Evolutionary conservation across 1,140 invertebrate genomes (phyloP), one percentile per base, ranked within the genome.

Genomic region (Triops longicaudatus): DNA sequence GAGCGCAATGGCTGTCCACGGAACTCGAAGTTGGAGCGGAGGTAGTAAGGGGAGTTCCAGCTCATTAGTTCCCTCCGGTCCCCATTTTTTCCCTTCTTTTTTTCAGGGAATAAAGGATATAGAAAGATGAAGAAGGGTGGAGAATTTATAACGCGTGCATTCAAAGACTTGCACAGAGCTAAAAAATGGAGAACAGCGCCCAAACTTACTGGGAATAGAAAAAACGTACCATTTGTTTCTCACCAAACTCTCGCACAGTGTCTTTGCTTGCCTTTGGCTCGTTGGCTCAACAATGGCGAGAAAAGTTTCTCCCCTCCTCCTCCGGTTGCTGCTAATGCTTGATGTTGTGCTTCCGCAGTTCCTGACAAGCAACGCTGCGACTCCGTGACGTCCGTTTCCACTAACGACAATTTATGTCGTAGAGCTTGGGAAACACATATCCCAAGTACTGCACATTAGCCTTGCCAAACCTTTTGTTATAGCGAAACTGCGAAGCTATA

Each of bases 311-410:
- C 50, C 14, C 7, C 14, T n/a, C 17, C 14, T 17, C 22, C 22
- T 63, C 50, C 50, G 17, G 50, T 63, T 22, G 50, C 50, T 63
- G 50, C 50, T 63, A 63, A 63, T 63, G 50, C 50, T 63, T 22
- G n/a, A 17, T 63, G 50, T 14, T 63, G 50, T 63, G 50, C 50
- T 63, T 63, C 50, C 50, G 50, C 50, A 63, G 5, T 63, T 63
- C 50, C 50, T 63, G 50, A 22, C 50, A 63, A n/a, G 50, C 50
- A 63, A 22, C 50, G 17, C 50, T 63, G 17, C 50, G 50, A 63
- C 50, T 63, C 50, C 50, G 50, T 63, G 50, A 63, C 50, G 50
- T 63, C 50, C 50, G 50, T 63, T 63, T 63, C 50, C 50, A 63
- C 31, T 37, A 2, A 7, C 50, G 50, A 63, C 50, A 63, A 63